These are phyloP conservation scores for Mayetiola destructor DNA, from an alignment of 2,888 invertebrate species.

Conservation along the genomic window DNA sequence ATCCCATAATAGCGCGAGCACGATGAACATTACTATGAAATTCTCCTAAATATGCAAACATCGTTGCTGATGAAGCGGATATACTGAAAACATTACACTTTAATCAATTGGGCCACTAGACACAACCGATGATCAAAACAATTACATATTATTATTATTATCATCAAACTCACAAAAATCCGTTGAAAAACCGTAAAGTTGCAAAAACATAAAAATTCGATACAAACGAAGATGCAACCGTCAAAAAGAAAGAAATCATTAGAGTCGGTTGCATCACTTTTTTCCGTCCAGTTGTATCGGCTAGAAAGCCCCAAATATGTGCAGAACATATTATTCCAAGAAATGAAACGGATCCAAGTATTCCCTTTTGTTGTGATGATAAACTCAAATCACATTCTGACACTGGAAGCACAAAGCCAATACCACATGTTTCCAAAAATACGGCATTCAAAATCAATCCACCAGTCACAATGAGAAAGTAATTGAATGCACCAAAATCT, in stretches of 20 bases:
- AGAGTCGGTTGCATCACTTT: conserved; percentile 37
- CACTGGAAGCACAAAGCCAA: conserved; percentile 40
- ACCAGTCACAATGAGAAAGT: conserved; percentile 35
- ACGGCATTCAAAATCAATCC: conserved; percentile 40
- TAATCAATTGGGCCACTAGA: neutral
- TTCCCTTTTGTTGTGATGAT: conserved; percentile 31
- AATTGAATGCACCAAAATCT: conserved; percentile 41
- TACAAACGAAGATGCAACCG: neutral
- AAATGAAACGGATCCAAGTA: conserved; percentile 29
- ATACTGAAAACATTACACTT: conserved; percentile 22
- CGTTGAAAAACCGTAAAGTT: conserved; percentile 37
- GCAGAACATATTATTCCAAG: conserved; percentile 38
- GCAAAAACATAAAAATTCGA: conserved; percentile 36
- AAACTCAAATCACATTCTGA: conserved; percentile 35
- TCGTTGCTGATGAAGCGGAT: conserved; percentile 37
- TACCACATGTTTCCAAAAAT: conserved; percentile 35
- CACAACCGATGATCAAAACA: too few species aligned
- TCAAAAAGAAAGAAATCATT: conserved; percentile 31
- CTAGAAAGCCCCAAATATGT: conserved; percentile 42
- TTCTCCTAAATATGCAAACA: conserved; percentile 40
- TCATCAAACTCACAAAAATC: conserved; percentile 36
- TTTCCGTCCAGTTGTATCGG: conserved; percentile 39
- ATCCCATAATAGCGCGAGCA: conserved; percentile 33
- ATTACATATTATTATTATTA: neutral
- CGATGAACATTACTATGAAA: conserved; percentile 37